Base-by-base conservation (phyloP, 1,140 invertebrate genomes). In the Ostrea denselamellosa region DNA sequence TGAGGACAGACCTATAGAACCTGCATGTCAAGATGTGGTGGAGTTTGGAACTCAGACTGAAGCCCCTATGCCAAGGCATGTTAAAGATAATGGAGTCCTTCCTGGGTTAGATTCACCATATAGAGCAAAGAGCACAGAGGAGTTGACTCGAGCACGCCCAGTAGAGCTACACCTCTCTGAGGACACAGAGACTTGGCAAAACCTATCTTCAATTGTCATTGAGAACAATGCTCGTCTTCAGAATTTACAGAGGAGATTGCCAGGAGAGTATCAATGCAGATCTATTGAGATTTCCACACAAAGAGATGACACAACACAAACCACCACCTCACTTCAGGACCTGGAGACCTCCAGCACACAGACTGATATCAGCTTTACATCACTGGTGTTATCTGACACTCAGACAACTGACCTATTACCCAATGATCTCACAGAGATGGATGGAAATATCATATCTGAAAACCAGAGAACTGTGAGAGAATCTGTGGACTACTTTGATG, bases 161-260 rank as follows among this genome's bases (percentile, higher is more conserved):
- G 82, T 85, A 58, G 84, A 82, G 8, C 65, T 87, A 19, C 86
- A 87, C 53, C 87, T 90, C 17, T 90, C 91, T 77, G 88, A 90
- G 53, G 89, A 68, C 52, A 85, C 90, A 53, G 83, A 89, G 85
- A 91, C 90, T 84, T 92, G 91, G 91, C 89, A 90, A 17, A 90
- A 89, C 22, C 82, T 93, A 34, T 90, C 90, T 5, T 88, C 90
- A 34, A 88, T 93, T 7, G 90, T 93, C 85, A 28, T 90, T 19
- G 92, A 93, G 85, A 92, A 90, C 53, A 92, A 88, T 19, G 71
- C 88, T 19, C 28, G 92, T 5, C 51, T 93, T n/a, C 88, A 86
- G 71, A 90, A 90, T 54, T 89, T 93, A 7, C 56, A 65, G 44
- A 19, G 19, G 51, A 44, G n/a, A 84, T 77, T 54, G 9, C 54